Percentiles rank a stretch among this genome's conserved stretches.
These are phyloP conservation scores for Drosophila mayaguana DNA, from an alignment of 2,888 invertebrate genomes.

Conservation along the genomic window DNA sequence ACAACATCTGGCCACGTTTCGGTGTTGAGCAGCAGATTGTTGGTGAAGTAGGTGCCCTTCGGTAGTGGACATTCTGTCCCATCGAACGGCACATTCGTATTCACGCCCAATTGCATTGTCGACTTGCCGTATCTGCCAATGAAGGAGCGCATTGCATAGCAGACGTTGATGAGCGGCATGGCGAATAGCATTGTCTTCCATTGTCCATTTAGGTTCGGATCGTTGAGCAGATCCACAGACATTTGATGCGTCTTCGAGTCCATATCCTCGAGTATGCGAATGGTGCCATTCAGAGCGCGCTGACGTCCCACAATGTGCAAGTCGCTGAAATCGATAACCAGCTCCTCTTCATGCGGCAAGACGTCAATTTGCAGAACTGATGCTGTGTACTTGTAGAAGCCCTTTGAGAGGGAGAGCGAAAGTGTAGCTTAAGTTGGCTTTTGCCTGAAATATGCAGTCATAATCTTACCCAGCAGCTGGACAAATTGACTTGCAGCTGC, in stretches of 20 bases:
- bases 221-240: conserved; percentile 32
- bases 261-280: conserved; percentile 31
- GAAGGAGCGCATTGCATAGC: conserved; percentile 13
- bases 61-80: conserved; percentile 29
- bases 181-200: conserved; percentile 30
- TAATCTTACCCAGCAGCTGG: conserved; percentile 2
- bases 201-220: conserved; percentile 26
- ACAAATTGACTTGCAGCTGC: not conserved
- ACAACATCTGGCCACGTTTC: conserved; percentile 35
- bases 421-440: no score
- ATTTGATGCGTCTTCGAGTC: conserved; percentile 11
- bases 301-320: conserved; percentile 28
- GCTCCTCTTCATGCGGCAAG: conserved; percentile 12
- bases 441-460: no score
- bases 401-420: not conserved
- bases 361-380: conserved; percentile 13
- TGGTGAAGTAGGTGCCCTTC: conserved; percentile 13
- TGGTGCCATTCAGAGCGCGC: conserved; percentile 31
- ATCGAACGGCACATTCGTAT: conserved; percentile 34
- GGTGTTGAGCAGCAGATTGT: conserved; percentile 22
- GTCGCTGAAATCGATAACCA: conserved; percentile 33
- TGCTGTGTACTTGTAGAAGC: conserved; percentile 18
- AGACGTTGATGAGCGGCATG: conserved; percentile 25
- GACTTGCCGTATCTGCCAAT: conserved; percentile 23
- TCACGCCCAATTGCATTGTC: conserved; percentile 23